Percentiles rank a stretch among this genome's conserved stretches.
phyloP scores from a whole-genome alignment of 2,797 vertebrate species.

The Lagocephalus sceleratus region DNA sequence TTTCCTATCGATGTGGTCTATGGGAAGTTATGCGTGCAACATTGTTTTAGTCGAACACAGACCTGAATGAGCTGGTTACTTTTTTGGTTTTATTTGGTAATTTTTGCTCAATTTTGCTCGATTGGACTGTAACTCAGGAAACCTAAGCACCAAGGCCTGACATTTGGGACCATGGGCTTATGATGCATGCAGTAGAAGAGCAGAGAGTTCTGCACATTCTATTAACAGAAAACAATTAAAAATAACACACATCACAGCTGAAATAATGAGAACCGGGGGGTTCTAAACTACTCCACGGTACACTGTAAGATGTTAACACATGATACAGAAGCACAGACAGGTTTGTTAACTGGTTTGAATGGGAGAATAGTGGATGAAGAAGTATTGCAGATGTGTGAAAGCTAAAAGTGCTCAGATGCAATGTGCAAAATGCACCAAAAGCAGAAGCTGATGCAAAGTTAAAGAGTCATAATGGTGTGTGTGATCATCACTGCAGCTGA shows the following conservation, averaged over 20 bases:
- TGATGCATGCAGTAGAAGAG: conserved; percentile 63
- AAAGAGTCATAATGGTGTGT: conserved; percentile 56
- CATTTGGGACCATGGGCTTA: conserved; percentile 57
- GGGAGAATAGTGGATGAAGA: conserved; percentile 17
- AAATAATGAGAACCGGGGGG: conserved; percentile 28
- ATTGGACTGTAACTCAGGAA: conserved; percentile 11
- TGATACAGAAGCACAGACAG: conserved; percentile 36
- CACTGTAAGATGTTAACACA: conserved; percentile 40
- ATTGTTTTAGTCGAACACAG: no score
- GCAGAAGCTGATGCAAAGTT: conserved; percentile 31
- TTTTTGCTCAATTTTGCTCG: background rate
- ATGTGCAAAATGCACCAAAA: conserved; percentile 22
- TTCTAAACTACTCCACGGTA: conserved; percentile 45
- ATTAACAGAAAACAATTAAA: conserved; percentile 38
- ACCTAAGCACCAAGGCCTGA: conserved; percentile 13
- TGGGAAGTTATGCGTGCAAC: no score
- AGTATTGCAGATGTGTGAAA: conserved; percentile 24
- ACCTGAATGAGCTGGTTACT: no score
- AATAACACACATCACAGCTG: conserved; percentile 47
- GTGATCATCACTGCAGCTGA: conserved; percentile 53
- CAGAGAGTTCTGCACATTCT: conserved; percentile 54
- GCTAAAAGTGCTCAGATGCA: conserved; percentile 15
- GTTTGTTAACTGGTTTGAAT: conserved; percentile 10
- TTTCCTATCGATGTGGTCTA: no score
- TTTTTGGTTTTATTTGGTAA: conserved; percentile 1